phyloP scores from a whole-genome alignment of 2,797 vertebrate species.

The Cryptoblepharus egeriae region DNA sequence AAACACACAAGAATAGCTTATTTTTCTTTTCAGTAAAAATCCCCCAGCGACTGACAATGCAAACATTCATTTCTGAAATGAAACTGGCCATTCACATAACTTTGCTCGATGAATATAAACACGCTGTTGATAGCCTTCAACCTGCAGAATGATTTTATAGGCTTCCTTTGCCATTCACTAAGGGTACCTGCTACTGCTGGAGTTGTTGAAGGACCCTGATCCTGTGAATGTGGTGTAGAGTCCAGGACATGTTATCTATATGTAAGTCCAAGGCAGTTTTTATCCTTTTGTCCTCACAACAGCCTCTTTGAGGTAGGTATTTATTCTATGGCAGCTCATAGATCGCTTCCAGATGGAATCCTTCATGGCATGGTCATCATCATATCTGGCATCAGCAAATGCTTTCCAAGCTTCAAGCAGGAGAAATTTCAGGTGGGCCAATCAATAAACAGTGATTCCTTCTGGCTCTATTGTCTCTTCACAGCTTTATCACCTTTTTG shows the following conservation, averaged over 20 bases:
- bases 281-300: too few relatives aligned
- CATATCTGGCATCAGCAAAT: too few relatives aligned
- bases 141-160: constrained; percentile 49
- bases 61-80: constrained; percentile 68
- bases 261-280: too few relatives aligned
- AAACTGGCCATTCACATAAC: constrained; percentile 27
- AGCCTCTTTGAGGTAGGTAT: too few relatives aligned
- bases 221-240: background rate
- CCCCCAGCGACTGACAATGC: constrained; percentile 55
- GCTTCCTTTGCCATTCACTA: constrained; percentile 54
- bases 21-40: constrained; percentile 5
- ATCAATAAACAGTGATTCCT: too few relatives aligned
- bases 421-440: too few relatives aligned
- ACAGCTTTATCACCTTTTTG: too few relatives aligned
- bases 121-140: constrained; percentile 55
- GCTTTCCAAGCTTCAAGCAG: too few relatives aligned
- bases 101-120: constrained; percentile 52
- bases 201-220: background rate
- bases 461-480: too few relatives aligned
- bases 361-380: too few relatives aligned
- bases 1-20: constrained; percentile 48
- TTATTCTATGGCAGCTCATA: too few relatives aligned
- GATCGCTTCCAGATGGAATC: too few relatives aligned
- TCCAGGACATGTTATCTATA: background rate
- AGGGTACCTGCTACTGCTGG: background rate